phyloP scores from a whole-genome alignment of 2,888 invertebrate species.

The Pantelozetes paolii region DNA sequence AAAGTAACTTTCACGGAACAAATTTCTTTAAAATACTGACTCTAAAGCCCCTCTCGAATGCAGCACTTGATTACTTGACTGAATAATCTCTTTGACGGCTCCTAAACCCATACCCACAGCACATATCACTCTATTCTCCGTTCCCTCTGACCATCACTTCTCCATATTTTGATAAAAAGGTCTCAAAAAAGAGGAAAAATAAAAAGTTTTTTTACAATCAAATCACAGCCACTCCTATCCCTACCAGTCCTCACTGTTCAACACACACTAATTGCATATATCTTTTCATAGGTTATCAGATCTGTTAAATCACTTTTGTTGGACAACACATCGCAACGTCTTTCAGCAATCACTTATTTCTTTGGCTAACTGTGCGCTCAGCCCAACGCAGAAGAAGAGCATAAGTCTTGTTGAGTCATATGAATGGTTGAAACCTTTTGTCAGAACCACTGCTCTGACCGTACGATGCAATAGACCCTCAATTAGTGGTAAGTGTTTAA shows the following conservation, averaged over 20 bases:
- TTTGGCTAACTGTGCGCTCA: too few species aligned
- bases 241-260: background rate
- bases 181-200: background rate
- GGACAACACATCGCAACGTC: background rate
- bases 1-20: slow-evolving; percentile 31
- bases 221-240: slow-evolving; percentile 3
- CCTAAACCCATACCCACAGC: background rate
- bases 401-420: background rate
- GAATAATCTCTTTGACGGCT: slow-evolving; percentile 25
- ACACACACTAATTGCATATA: background rate
- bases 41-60: background rate
- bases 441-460: background rate
- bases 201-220: background rate
- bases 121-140: background rate
- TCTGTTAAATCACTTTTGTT: slow-evolving; percentile 6
- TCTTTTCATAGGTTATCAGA: slow-evolving; percentile 8
- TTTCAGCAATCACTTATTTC: too few species aligned
- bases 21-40: slow-evolving; percentile 3
- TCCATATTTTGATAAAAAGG: background rate
- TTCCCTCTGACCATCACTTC: background rate
- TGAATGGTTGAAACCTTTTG: background rate
- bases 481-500: slow-evolving; percentile 17
- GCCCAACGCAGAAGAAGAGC: background rate
- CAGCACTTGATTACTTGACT: slow-evolving; percentile 32
- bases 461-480: background rate